Percentiles rank a stretch among this genome's conserved stretches.
Evolutionary conservation across 2,113 vertebrate genomes (phyloP).

Genomic region (Pan troglodytes): NHGRI_mPanTro3-v2.1_pri NC_072409.2:79853501-79854000

Average conservation of each 20-base stretch:
- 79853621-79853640: neutral
- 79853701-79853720: neutral
- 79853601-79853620: neutral
- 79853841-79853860: too few relatives aligned
- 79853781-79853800: neutral
- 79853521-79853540: neutral
- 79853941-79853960: too few relatives aligned
- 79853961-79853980: too few relatives aligned
- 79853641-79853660: neutral
- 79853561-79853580: neutral
- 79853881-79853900: too few relatives aligned
- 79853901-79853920: too few relatives aligned
- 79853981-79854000: too few relatives aligned
- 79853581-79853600: neutral
- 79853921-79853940: too few relatives aligned
- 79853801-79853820: neutral
- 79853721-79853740: neutral
- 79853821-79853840: neutral
- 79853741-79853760: neutral
- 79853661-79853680: neutral
- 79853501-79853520: neutral
- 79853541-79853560: neutral
- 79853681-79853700: neutral
- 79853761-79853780: neutral
- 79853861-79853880: too few relatives aligned